Conservation (phyloP, 2,113 vertebrate species). For the Chlorodrepanis virens region DNA sequence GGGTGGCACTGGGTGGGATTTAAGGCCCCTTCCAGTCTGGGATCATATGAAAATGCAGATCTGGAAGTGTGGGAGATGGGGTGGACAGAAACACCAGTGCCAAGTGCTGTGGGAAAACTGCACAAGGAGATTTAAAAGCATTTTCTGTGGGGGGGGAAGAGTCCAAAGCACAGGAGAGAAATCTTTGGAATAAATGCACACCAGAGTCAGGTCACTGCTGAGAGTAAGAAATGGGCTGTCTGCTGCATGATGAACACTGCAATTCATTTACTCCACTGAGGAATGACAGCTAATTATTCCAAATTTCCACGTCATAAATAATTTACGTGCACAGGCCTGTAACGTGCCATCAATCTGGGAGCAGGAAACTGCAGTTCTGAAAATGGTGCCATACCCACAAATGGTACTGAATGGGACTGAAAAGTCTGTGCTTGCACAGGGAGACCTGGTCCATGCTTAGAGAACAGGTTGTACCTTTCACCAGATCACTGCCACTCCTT, state of each 20-base stretch:
- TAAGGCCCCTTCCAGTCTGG: not conserved
- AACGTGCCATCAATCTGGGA: slow-evolving; percentile 38
- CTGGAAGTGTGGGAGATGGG: not conserved
- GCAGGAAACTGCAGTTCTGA: not conserved
- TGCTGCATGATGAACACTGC: slow-evolving; percentile 69
- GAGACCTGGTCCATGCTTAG: not conserved
- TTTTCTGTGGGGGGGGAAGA: not conserved
- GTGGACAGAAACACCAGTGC: not conserved
- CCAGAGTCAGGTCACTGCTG: not conserved
- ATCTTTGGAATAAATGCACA: not conserved
- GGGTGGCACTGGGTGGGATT: not conserved
- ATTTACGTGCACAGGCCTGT: slow-evolving; percentile 4
- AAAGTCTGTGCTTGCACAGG: not conserved
- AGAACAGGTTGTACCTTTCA: not conserved
- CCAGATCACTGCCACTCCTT: not conserved
- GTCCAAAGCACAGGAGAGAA: not conserved
- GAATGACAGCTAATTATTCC: slow-evolving; percentile 83
- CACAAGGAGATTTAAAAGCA: not conserved
- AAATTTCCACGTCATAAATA: slow-evolving; percentile 69
- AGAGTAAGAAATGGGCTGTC: slow-evolving; percentile 73
- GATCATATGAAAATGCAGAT: not conserved
- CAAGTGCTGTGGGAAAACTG: not conserved
- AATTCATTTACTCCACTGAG: slow-evolving; percentile 76
- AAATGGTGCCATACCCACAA: not conserved
- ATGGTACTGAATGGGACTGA: not conserved